Percentiles rank a stretch among this genome's conserved stretches.
These are phyloP conservation scores for Isotomurus palustris DNA, from an alignment of 2,888 invertebrate genomes.

Conservation along the genomic window DNA sequence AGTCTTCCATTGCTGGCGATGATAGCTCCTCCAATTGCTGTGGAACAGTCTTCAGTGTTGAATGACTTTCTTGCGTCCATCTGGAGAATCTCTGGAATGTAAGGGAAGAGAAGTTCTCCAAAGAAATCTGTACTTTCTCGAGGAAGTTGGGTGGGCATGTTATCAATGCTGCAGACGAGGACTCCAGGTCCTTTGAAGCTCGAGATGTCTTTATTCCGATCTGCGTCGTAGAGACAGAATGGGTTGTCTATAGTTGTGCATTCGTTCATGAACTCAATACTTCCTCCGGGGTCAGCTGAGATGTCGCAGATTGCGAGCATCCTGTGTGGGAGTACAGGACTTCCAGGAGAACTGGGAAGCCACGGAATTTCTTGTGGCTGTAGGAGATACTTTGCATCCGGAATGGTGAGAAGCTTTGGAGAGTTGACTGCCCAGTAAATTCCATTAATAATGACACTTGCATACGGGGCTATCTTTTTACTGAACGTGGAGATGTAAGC, in stretches of 20 bases:
- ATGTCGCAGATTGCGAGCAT: slow-evolving; percentile 97
- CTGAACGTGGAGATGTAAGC: slow-evolving; percentile 93
- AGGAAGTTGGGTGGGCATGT: slow-evolving; percentile 99
- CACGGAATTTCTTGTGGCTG: slow-evolving; percentile 86
- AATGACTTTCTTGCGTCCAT: slow-evolving; percentile 76
- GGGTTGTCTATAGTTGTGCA: slow-evolving; percentile 99
- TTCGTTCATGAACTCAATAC: slow-evolving; percentile 99
- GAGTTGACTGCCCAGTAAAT: slow-evolving; percentile 99
- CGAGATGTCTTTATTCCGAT: slow-evolving; percentile 93
- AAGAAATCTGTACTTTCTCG: slow-evolving; percentile 97
- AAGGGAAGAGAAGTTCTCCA: slow-evolving; percentile 86
- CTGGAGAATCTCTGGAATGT: slow-evolving; percentile 77
- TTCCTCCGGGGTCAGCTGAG: slow-evolving; percentile 97
- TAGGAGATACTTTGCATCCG: slow-evolving; percentile 92
- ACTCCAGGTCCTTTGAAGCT: slow-evolving; percentile 96
- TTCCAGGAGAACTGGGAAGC: slow-evolving; percentile 82
- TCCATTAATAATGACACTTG: slow-evolving; percentile 93
- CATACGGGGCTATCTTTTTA: slow-evolving; percentile 94
- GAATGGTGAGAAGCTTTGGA: slow-evolving; percentile 91
- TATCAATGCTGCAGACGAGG: slow-evolving; percentile 98
- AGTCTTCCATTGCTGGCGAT: slow-evolving; percentile 92
- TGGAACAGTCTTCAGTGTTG: slow-evolving; percentile 69
- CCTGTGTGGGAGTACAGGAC: slow-evolving; percentile 80
- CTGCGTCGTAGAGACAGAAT: slow-evolving; percentile 98
- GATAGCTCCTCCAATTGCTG: slow-evolving; percentile 74